A percentile compares a stretch with the other conserved stretches of the same genome.
Conservation (phyloP, 35 echinoderm and acorn worm genomes). For the Nesometra sesokonis region DNA sequence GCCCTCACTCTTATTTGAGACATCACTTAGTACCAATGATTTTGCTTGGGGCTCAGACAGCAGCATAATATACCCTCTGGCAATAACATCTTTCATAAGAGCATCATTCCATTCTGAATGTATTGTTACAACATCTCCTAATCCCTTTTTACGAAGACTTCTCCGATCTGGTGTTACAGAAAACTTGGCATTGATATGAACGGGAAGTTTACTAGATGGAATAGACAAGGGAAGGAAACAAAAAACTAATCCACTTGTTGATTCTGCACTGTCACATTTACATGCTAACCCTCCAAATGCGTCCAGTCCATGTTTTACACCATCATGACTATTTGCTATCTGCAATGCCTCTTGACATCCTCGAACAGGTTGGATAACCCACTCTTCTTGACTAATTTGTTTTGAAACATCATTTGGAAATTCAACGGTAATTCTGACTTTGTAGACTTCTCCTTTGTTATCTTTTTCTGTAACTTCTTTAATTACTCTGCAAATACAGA, state of each 20-base stretch:
- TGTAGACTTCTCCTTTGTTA: neutral
- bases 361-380: constrained; percentile 2
- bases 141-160: constrained; percentile 9
- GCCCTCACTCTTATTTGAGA: neutral
- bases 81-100: constrained; percentile 29
- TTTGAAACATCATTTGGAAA: neutral
- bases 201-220: constrained; percentile 37
- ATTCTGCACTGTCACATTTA: neutral
- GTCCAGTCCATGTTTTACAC: constrained; percentile 11
- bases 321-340: neutral
- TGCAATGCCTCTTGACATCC: neutral
- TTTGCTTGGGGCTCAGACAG: neutral
- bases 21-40: neutral
- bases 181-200: constrained; percentile 67
- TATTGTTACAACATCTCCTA: neutral
- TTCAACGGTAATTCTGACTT: neutral
- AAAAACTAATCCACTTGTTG: constrained; percentile 22
- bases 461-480: neutral
- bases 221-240: constrained; percentile 63
- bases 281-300: constrained; percentile 48
- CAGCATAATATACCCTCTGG: constrained; percentile 41
- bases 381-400: constrained; percentile 18
- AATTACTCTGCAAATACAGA: neutral
- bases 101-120: constrained; percentile 44
- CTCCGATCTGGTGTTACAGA: constrained; percentile 33